A percentile compares a stretch with the other conserved stretches of the same genome.
These are phyloP conservation scores for Lerema accius DNA, from an alignment of 1,140 invertebrate species.

Conservation along the genomic window DNA sequence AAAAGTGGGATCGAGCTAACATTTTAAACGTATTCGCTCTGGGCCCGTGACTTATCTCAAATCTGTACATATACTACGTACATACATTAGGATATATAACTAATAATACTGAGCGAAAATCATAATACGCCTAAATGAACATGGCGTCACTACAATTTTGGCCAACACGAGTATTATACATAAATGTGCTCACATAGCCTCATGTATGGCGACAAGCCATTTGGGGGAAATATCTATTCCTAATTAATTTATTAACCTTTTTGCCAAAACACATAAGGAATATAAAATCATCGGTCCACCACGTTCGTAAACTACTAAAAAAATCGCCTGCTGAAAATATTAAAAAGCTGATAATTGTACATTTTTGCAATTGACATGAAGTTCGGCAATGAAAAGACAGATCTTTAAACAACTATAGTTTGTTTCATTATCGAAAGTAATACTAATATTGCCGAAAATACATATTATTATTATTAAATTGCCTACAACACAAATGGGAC, in stretches of 20 bases:
- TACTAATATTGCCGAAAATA: neutral
- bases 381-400: neutral
- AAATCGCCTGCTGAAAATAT: neutral
- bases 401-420: neutral
- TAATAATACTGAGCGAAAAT: slow-evolving; percentile 77
- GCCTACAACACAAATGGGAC: neutral
- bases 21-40: slow-evolving; percentile 35
- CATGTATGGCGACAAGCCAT: slow-evolving; percentile 25
- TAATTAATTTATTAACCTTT: slow-evolving; percentile 8
- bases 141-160: slow-evolving; percentile 71
- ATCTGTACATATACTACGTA: slow-evolving; percentile 36
- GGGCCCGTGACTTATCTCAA: slow-evolving; percentile 48
- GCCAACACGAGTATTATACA: slow-evolving; percentile 68
- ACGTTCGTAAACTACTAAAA: slow-evolving; percentile 3
- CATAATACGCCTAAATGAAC: slow-evolving; percentile 62
- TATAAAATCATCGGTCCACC: slow-evolving; percentile 2
- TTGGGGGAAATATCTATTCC: neutral
- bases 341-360: slow-evolving; percentile 11
- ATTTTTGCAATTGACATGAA: slow-evolving; percentile 12
- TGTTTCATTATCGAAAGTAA: neutral
- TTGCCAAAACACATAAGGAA: neutral
- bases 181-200: slow-evolving; percentile 20
- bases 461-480: neutral
- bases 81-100: slow-evolving; percentile 51
- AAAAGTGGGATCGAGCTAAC: slow-evolving; percentile 20